These are phyloP conservation scores for Himalopsyche anomala DNA, from an alignment of 2,888 invertebrate species.

Conservation along the genomic window DNA sequence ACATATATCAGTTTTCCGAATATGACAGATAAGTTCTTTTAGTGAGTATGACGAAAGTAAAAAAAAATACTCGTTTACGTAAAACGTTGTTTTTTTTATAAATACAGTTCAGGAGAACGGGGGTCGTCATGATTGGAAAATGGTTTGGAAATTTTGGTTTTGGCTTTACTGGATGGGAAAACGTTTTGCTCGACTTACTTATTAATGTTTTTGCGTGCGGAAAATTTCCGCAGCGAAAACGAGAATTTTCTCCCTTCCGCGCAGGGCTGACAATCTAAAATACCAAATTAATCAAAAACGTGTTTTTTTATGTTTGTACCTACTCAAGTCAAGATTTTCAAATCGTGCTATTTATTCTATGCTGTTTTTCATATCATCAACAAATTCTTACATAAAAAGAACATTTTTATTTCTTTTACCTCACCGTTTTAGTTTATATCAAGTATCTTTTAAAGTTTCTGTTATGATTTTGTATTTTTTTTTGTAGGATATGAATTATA, in stretches of 20 bases:
- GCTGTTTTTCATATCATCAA: too few species aligned
- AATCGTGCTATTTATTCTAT: too few species aligned
- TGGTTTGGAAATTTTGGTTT: not conserved
- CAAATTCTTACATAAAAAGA: too few species aligned
- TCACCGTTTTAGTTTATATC: too few species aligned
- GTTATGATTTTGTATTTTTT: too few species aligned
- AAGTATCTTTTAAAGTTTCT: too few species aligned
- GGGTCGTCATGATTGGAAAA: not conserved
- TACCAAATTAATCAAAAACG: not conserved
- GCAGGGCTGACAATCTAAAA: not conserved
- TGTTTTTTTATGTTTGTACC: too few species aligned
- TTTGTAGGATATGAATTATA: too few species aligned
- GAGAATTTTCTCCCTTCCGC: not conserved
- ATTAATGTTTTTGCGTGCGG: conserved; percentile 30
- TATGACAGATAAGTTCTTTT: too few species aligned
- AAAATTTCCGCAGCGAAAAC: not conserved
- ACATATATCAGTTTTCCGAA: too few species aligned
- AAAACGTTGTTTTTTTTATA: not conserved
- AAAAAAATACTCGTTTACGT: not conserved
- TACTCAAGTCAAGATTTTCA: too few species aligned
- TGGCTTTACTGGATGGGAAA: conserved; percentile 18
- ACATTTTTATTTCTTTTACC: too few species aligned
- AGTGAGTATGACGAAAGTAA: not conserved
- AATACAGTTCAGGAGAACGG: not conserved
- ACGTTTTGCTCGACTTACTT: conserved; percentile 17